A percentile compares a stretch with the other conserved stretches of the same genome.
Evolutionary conservation across 2,888 invertebrate species (phyloP).

Genomic region (Limnephilus marmoratus): DNA sequence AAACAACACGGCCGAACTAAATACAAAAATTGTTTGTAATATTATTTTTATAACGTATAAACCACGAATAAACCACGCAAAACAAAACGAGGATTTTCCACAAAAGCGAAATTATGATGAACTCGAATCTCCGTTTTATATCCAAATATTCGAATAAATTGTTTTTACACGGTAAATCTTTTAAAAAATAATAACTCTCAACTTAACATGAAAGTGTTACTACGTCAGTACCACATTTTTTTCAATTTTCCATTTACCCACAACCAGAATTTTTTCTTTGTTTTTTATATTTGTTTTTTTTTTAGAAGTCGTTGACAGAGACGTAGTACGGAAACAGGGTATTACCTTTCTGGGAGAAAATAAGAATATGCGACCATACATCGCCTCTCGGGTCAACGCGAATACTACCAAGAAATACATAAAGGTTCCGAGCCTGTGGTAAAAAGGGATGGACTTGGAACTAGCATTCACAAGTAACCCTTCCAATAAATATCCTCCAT

Average conservation of each 20-base stretch:
- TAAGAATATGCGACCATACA: constrained; percentile 5
- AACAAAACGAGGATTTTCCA: neutral
- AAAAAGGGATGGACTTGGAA: neutral
- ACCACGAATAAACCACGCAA: neutral
- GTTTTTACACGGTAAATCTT: neutral
- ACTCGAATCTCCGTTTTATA: neutral
- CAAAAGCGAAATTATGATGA: neutral
- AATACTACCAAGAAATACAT: neutral
- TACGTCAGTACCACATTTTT: neutral
- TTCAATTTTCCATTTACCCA: neutral
- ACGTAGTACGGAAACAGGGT: constrained; percentile 17
- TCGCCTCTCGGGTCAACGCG: neutral
- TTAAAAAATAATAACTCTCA: neutral
- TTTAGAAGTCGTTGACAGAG: constrained; percentile 6
- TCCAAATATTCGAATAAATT: neutral
- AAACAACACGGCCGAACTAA: too few relatives aligned
- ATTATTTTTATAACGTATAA: too few relatives aligned
- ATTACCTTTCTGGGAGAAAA: constrained; percentile 15
- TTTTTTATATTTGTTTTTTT: neutral
- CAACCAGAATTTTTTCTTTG: neutral
- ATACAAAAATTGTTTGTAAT: too few relatives aligned
- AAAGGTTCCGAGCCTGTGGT: neutral
- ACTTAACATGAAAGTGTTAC: neutral
- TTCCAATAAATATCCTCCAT: neutral
- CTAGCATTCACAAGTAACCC: neutral